Base-by-base conservation (phyloP, 2,888 invertebrate genomes). In the Tinea pellionella region DNA sequence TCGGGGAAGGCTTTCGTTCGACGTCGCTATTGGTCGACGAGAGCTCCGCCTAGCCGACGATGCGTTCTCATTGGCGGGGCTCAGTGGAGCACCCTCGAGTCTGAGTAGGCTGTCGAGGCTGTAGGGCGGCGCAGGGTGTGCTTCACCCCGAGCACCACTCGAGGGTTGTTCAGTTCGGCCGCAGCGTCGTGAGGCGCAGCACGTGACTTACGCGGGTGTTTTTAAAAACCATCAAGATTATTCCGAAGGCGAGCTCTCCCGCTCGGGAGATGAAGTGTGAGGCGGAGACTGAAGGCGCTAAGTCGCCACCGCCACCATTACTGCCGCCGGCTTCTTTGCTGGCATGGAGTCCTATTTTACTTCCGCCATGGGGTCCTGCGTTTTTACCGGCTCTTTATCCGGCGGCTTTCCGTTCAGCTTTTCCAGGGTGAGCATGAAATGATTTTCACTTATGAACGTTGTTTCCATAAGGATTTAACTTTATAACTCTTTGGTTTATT, bases 291-390 rank as follows among this genome's bases (percentile, higher is more conserved):
- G 81, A 78, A 66, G 76, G 76, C 64, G 77, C 76, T 72, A 81
- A 80, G 64, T 77, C 81, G 63, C 73, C 78, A 67, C 80, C 76
- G 74, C 84, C 85, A 63, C 73, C 69, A 70, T 78, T 82, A 70
- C 76, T 84, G 70, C 89, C 89, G 63, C 88, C 89, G 61, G 88
- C 90, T n/a, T 91, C 92, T 61, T 88, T 93, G 73, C 78, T 93
- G 73, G 92, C 92, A 15, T 93, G 93, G 93, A 92, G 92, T 69
- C 93, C 93, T 53, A 90, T 93, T 63, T 77, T 93, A 69, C 80
- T 94, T 75, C 92, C 92, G 67, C 93, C 93, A 18, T 93, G 93
- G 93, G 92, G 91, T 60, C 92, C 92, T 66, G 92, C 92, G 42
- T 87, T 93, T 63, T 71, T 92, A 66, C 92, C 93, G 64, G 91